Conservation (phyloP, 1,140 invertebrate genomes). For the Ceratitis capitata region DNA sequence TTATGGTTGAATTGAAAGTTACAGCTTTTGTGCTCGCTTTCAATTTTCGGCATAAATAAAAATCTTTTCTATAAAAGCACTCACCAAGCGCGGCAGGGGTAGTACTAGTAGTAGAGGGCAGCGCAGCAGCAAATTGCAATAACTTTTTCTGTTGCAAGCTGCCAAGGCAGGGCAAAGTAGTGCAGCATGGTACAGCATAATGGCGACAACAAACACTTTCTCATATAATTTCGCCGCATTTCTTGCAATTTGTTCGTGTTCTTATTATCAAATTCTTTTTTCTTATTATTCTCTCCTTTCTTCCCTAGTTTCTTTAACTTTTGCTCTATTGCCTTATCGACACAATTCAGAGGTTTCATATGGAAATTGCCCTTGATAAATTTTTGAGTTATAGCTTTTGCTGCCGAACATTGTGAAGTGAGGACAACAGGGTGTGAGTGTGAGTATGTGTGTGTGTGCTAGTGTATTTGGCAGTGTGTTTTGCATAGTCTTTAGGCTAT, state of each 20-base stretch:
- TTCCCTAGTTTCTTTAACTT: neutral
- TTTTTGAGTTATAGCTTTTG: constrained; percentile 18
- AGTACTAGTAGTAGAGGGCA: neutral
- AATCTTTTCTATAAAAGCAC: neutral
- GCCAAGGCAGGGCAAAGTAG: neutral
- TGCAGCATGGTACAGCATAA: neutral
- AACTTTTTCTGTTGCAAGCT: neutral
- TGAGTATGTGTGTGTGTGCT: neutral
- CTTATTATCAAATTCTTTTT: neutral
- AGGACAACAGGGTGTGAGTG: neutral
- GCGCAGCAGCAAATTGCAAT: constrained; percentile 24
- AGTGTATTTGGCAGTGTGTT: neutral
- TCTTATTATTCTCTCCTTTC: too few species aligned
- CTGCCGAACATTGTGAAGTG: neutral
- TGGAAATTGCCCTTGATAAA: constrained; percentile 24
- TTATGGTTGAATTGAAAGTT: too few species aligned
- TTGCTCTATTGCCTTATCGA: constrained; percentile 21
- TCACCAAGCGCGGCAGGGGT: neutral
- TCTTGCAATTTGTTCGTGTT: neutral
- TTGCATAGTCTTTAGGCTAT: neutral
- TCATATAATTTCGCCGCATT: neutral
- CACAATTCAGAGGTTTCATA: neutral
- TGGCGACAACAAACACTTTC: neutral
- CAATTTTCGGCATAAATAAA: neutral
- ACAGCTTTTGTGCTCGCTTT: neutral